A percentile compares a stretch with the other conserved stretches of the same genome.
Conservation (phyloP, 2,797 vertebrate species). For the Betta splendens region DNA sequence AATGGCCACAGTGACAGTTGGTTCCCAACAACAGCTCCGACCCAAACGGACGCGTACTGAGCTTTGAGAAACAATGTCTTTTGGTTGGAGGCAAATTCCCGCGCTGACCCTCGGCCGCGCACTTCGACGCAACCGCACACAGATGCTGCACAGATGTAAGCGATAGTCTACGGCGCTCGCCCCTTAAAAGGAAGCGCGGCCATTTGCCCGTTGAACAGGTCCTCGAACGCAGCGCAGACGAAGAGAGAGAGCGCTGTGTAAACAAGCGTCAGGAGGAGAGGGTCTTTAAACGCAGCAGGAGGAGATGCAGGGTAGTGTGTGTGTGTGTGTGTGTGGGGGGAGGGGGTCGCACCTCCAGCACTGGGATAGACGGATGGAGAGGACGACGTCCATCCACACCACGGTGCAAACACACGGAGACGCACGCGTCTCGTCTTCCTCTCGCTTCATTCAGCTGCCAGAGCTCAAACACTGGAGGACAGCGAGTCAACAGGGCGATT, state of each 20-base stretch:
- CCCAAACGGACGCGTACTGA: constrained; percentile 61
- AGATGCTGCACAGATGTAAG: constrained; percentile 72
- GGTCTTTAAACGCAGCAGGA: constrained; percentile 55
- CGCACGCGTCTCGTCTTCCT: constrained; percentile 16
- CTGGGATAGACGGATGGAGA: constrained; percentile 33
- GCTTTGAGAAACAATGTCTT: constrained; percentile 36
- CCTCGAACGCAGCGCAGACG: constrained; percentile 64
- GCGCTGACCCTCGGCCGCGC: constrained; percentile 47
- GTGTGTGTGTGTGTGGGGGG: constrained; percentile 25
- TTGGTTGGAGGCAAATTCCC: constrained; percentile 47
- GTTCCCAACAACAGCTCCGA: constrained; percentile 62
- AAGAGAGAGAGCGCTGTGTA: constrained; percentile 74
- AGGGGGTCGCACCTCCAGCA: constrained; percentile 39
- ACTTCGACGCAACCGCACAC: constrained; percentile 50
- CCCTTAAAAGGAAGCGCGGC: constrained; percentile 83
- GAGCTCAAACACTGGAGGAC: constrained; percentile 54
- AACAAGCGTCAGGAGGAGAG: constrained; percentile 72
- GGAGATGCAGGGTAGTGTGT: constrained; percentile 27
- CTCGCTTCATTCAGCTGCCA: constrained; percentile 20
- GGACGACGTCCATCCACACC: constrained; percentile 53
- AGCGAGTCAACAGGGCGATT: constrained; percentile 63
- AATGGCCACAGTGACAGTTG: constrained; percentile 48
- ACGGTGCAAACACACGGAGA: constrained; percentile 14
- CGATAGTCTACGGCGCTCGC: constrained; percentile 70
- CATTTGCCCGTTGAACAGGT: constrained; percentile 73